Conservation (phyloP, 2,888 invertebrate genomes). For the Xestoiulus laeticollis region DNA sequence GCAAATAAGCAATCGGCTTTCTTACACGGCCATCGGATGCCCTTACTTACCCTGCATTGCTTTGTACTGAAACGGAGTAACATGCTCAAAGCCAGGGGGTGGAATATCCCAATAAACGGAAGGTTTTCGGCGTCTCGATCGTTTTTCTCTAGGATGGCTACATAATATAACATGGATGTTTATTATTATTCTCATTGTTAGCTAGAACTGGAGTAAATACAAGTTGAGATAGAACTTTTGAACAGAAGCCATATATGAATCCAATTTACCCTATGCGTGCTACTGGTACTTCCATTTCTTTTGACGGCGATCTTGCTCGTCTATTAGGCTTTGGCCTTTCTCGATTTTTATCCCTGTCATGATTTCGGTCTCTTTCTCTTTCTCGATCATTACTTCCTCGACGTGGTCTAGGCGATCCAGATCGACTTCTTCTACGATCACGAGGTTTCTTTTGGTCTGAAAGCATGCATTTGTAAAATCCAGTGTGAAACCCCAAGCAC, state of each 20-base stretch:
- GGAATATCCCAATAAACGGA: constrained; percentile 99
- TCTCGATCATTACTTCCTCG: not conserved
- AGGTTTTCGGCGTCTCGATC: constrained; percentile 77
- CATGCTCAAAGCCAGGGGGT: constrained; percentile 97
- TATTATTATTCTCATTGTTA: no score
- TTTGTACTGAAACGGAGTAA: constrained; percentile 91
- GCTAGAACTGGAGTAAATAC: no score
- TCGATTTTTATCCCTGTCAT: not conserved
- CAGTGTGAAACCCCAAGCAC: no score
- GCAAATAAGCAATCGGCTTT: not conserved
- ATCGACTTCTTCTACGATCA: not conserved
- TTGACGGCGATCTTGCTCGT: not conserved
- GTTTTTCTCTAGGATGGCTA: constrained; percentile 68
- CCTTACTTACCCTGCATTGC: constrained; percentile 74
- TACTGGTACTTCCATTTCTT: not conserved
- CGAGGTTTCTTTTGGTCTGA: no score
- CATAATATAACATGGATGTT: no score
- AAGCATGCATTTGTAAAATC: not conserved
- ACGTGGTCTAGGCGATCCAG: not conserved
- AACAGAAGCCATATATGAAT: not conserved
- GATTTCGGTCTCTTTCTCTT: not conserved
- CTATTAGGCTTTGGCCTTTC: not conserved
- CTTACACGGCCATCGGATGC: not conserved
- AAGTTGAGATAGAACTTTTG: no score
- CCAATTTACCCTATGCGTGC: not conserved